These are phyloP conservation scores for Nerophis lumbriciformis DNA, from an alignment of 2,113 vertebrate species.

Conservation along the genomic window DNA sequence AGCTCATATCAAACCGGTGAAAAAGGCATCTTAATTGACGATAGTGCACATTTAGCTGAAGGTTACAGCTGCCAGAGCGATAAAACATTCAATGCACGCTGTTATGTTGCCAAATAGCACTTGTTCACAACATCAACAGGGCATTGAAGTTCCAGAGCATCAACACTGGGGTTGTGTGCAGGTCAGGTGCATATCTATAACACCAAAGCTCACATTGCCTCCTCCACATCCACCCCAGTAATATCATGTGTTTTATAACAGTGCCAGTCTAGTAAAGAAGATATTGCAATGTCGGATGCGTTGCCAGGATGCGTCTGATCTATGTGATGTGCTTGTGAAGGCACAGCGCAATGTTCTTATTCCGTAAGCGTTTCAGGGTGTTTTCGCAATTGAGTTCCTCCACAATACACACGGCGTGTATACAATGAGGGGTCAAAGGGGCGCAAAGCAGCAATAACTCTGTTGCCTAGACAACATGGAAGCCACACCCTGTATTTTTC, in stretches of 20 bases:
- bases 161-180: slow-evolving; percentile 35
- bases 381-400: slow-evolving; percentile 14
- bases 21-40: slow-evolving; percentile 1
- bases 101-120: slow-evolving; percentile 1
- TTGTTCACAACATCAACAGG: neutral
- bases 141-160: neutral
- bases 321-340: slow-evolving; percentile 42
- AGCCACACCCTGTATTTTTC: slow-evolving; percentile 48
- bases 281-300: slow-evolving; percentile 27
- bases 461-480: slow-evolving; percentile 64
- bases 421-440: slow-evolving; percentile 22
- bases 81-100: neutral
- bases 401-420: neutral
- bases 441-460: slow-evolving; percentile 43
- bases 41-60: slow-evolving; percentile 4
- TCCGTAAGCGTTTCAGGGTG: slow-evolving; percentile 8
- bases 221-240: slow-evolving; percentile 27
- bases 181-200: slow-evolving; percentile 38
- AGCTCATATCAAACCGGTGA: neutral
- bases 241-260: slow-evolving; percentile 59
- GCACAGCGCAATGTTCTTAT: neutral
- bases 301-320: slow-evolving; percentile 16
- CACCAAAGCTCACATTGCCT: slow-evolving; percentile 20
- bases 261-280: slow-evolving; percentile 39
- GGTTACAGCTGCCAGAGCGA: neutral